Evolutionary conservation across 2,797 vertebrate species (phyloP).

Genomic region (Hybognathus amarus): DNA sequence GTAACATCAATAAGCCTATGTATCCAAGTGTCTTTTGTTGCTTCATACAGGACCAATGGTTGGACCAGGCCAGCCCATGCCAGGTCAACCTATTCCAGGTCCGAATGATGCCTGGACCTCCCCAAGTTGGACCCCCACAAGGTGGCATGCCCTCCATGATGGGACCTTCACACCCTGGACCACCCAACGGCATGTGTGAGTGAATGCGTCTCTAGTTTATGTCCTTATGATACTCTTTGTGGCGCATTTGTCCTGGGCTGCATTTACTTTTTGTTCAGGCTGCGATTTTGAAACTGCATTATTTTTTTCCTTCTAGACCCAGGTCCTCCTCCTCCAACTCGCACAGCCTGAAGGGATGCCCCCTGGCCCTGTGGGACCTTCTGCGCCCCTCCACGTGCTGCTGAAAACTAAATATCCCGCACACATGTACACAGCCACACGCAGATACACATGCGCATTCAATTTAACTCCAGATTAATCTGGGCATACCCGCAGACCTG

Average conservation of each 20-base stretch:
- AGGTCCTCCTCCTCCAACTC: constrained; percentile 74
- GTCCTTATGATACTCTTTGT: background rate
- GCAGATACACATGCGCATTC: constrained; percentile 38
- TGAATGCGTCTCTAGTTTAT: constrained; percentile 49
- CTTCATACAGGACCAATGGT: constrained; percentile 74
- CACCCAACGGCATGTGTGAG: constrained; percentile 96
- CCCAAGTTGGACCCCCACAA: constrained; percentile 74
- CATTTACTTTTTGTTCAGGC: background rate
- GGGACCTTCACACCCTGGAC: constrained; percentile 86
- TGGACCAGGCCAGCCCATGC: constrained; percentile 82
- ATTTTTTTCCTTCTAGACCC: constrained; percentile 77
- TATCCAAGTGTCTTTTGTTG: background rate
- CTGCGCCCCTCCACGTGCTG: constrained; percentile 77
- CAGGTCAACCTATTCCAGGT: constrained; percentile 82
- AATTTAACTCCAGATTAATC: constrained; percentile 16
- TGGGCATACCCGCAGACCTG: constrained; percentile 17
- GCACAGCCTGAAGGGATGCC: constrained; percentile 84
- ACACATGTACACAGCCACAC: constrained; percentile 51
- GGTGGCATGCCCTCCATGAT: constrained; percentile 84
- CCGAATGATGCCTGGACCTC: constrained; percentile 82
- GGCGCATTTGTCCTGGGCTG: background rate
- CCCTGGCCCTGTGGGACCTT: constrained; percentile 79
- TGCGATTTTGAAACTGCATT: background rate
- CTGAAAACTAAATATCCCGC: constrained; percentile 62
- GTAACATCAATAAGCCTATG: background rate